A percentile compares a stretch with the other conserved stretches of the same genome.
Conservation (phyloP, 2,113 vertebrate species). For the Cyprinodon brontotheroides region DNA sequence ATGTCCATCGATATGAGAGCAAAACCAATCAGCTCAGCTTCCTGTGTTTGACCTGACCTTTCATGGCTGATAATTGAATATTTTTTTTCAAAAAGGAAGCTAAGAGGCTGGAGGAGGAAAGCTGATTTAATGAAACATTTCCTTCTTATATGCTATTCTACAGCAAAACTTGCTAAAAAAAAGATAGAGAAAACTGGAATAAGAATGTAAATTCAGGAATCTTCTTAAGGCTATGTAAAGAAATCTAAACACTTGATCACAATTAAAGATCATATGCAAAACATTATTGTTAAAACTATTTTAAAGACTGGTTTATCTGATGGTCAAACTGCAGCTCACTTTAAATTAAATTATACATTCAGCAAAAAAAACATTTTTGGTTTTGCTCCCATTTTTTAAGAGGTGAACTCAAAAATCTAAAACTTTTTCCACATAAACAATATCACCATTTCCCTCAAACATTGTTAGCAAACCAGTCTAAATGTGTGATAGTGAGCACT, state of each 20-base stretch:
- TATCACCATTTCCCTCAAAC: no score
- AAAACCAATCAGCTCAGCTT: conserved; percentile 80
- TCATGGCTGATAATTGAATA: conserved; percentile 74
- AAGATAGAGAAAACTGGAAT: neutral
- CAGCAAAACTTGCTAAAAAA: neutral
- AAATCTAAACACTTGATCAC: neutral
- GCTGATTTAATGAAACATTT: neutral
- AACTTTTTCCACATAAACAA: no score
- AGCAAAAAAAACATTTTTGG: no score
- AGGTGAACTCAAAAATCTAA: no score
- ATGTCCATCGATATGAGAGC: conserved; percentile 70
- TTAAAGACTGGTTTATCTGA: no score
- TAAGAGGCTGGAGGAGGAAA: conserved; percentile 3
- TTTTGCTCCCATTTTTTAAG: no score
- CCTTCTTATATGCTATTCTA: neutral
- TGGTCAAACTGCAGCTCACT: no score
- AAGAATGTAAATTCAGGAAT: neutral
- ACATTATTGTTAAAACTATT: neutral
- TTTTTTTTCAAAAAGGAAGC: conserved; percentile 54
- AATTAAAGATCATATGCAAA: neutral
- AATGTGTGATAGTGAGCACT: no score
- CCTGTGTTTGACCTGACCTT: conserved; percentile 78
- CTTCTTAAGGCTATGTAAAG: neutral
- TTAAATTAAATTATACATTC: no score
- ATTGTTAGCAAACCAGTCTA: no score